Base-by-base conservation (phyloP, 2,888 invertebrate species). In the Acleris cristana region DNA sequence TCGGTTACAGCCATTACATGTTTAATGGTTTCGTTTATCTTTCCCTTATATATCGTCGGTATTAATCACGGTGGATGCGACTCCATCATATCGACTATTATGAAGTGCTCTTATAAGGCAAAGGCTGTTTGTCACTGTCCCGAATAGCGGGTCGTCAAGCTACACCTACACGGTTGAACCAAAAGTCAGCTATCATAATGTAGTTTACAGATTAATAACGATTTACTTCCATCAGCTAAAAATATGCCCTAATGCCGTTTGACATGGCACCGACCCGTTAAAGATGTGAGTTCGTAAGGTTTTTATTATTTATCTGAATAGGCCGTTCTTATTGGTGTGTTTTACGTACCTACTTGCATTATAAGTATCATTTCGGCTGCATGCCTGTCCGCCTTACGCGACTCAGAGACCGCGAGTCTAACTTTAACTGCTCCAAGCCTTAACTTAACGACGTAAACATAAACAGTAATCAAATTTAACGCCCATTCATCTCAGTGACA, bases 381-480 rank as follows among this genome's bases (percentile, higher is more conserved):
- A 34, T 34, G 34, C 3, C 10, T 30, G 3, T 34, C 26, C 16
- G 26, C 45, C 45, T 14, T 14, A 40, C 12, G 14, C 40, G 40
- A 12, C 14, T 14, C 14, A 10, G 14, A 0, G 14, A 14, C 40
- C 34, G 34, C 3, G 34, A 34, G 12, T 34, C 40, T 40, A 14
- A 40, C 40, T 14, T 53, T 23, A 23, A 48, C 18, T 10, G 18
- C 82, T 80, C 72, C 73, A 69, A 70, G 71, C 76, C 14, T 34
- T 34, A 84, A 86, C 84, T 83, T 83, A 83, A 80, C 76, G 82
- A 79, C 75, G 80, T 84, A 77, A 77, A 77, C 74, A 77, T 78
- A 75, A 79, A 80, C 80, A 79, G 77, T 80, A 79, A 84, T 83
- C 75, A 74, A 73, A 80, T 85, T 83, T 81, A 83, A 82, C 78